phyloP scores from a whole-genome alignment of 2,797 vertebrate species.

The Arrhamphus sclerolepis region DNA sequence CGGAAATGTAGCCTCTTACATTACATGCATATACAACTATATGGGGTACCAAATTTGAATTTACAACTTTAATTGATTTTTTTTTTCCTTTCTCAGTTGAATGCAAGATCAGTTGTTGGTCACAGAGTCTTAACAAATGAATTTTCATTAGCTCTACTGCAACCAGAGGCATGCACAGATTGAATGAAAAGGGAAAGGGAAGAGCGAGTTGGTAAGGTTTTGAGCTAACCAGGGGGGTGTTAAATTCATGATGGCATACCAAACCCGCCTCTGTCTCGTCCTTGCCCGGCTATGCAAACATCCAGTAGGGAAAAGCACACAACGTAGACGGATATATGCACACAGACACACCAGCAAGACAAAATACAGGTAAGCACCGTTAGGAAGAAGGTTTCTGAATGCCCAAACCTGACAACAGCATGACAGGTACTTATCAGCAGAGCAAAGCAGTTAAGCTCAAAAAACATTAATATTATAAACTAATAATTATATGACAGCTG shows the following conservation, averaged over 20 bases:
- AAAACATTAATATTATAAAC: constrained; percentile 30
- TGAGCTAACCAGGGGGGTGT: constrained; percentile 31
- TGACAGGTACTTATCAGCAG: constrained; percentile 10
- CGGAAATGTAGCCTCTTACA: too few species aligned
- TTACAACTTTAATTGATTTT: too few species aligned
- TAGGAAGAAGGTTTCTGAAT: constrained; percentile 50
- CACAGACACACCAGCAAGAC: constrained; percentile 75
- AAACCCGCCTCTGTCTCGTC: constrained; percentile 87
- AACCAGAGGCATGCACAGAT: constrained; percentile 26
- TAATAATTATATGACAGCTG: constrained; percentile 13
- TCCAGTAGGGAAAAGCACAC: constrained; percentile 75
- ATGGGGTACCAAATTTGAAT: too few species aligned
- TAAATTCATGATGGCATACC: constrained; percentile 86
- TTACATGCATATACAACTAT: too few species aligned
- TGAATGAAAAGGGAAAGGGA: constrained; percentile 32
- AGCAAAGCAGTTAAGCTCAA: constrained; percentile 35
- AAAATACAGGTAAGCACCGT: constrained; percentile 69
- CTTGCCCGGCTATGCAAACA: constrained; percentile 86
- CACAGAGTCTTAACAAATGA: constrained; percentile 48
- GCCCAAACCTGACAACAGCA: constrained; percentile 34
- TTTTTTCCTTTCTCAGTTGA: too few species aligned
- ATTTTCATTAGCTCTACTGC: constrained; percentile 43
- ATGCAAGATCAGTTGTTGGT: constrained; percentile 59
- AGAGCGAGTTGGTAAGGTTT: constrained; percentile 47
- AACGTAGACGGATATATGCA: constrained; percentile 28